These are phyloP conservation scores for Florisuga fusca DNA, from an alignment of 2,797 vertebrate species.

Conservation along the genomic window DNA sequence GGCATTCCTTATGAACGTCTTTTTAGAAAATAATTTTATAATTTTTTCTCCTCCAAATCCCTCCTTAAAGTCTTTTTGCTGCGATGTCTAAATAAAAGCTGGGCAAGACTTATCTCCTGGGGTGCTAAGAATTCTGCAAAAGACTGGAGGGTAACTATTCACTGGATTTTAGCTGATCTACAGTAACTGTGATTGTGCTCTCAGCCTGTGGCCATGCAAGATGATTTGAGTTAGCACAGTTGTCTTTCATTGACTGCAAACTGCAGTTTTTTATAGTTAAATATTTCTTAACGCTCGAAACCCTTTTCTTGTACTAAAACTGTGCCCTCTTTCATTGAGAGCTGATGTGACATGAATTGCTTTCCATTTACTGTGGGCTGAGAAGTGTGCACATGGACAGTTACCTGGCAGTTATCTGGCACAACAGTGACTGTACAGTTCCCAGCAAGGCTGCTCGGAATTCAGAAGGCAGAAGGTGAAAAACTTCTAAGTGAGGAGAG, in stretches of 20 bases:
- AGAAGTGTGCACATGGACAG: not conserved
- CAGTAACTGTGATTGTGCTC: not conserved
- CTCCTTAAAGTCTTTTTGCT: slow-evolving; percentile 12
- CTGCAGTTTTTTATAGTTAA: not conserved
- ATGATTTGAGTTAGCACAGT: not conserved
- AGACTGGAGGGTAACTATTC: not conserved
- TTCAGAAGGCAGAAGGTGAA: not conserved
- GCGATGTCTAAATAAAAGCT: slow-evolving; percentile 1
- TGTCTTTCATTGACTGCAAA: not conserved
- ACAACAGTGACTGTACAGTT: not conserved
- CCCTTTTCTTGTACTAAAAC: slow-evolving; percentile 8
- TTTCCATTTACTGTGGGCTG: not conserved
- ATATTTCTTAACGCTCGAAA: not conserved
- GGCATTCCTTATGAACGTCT: slow-evolving; percentile 25
- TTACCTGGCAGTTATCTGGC: not conserved
- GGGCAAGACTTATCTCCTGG: not conserved
- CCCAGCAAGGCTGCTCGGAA: not conserved
- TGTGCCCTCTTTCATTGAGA: not conserved
- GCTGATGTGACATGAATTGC: not conserved
- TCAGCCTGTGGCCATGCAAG: not conserved
- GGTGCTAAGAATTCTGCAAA: slow-evolving; percentile 32
- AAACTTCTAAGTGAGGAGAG: not conserved
- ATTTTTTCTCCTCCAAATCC: slow-evolving; percentile 32
- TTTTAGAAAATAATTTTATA: slow-evolving; percentile 10
- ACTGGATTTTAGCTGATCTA: not conserved